Conservation (phyloP, 2,888 invertebrate genomes). For the Stegana nigrithorax region DNA sequence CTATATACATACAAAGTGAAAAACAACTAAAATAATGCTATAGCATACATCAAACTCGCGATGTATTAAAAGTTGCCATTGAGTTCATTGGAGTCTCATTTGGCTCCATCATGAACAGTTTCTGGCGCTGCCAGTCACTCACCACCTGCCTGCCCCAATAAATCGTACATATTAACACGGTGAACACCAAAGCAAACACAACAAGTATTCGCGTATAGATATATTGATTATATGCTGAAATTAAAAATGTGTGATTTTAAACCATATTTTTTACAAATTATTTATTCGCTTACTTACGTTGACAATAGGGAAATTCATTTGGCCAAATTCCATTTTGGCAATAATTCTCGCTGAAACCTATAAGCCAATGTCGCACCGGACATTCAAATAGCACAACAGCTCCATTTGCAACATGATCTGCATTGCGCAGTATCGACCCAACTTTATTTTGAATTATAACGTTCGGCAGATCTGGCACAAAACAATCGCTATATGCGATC, state of each 20-base stretch:
- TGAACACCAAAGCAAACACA: conserved; percentile 21
- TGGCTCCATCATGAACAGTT: background rate
- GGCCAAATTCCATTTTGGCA: conserved; percentile 24
- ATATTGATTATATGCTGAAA: conserved; percentile 25
- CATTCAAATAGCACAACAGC: conserved; percentile 25
- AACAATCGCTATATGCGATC: conserved; percentile 13
- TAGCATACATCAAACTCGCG: background rate
- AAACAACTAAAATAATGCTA: background rate
- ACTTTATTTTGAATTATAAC: conserved; percentile 22
- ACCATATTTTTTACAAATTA: too few species aligned
- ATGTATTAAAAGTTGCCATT: background rate
- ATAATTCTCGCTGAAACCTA: conserved; percentile 20
- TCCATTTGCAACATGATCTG: conserved; percentile 20
- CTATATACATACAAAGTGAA: background rate
- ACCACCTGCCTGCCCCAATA: too few species aligned
- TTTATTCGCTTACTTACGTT: conserved; percentile 24
- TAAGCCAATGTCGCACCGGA: conserved; percentile 22
- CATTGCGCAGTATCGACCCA: conserved; percentile 21
- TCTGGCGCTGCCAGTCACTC: conserved; percentile 27
- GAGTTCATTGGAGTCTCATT: conserved; percentile 1
- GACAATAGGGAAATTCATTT: conserved; percentile 30
- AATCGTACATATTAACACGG: conserved; percentile 15
- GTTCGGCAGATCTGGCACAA: conserved; percentile 27
- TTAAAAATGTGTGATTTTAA: background rate
- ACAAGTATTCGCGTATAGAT: conserved; percentile 1